phyloP scores from a whole-genome alignment of 2,113 vertebrate species.

The Microtus richardsoni region DNA sequence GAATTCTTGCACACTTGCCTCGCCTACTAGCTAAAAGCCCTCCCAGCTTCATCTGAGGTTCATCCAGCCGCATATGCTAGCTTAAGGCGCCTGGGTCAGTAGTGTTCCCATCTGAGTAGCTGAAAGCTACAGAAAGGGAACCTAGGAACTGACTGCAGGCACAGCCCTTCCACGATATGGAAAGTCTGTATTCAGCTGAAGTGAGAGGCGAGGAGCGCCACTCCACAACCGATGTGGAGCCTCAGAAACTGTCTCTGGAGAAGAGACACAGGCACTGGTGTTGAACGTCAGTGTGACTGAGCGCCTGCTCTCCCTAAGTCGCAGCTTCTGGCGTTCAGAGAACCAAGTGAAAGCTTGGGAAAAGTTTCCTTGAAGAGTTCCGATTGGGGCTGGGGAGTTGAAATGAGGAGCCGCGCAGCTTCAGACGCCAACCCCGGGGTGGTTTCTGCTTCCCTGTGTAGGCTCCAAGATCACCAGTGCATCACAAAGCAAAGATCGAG shows the following conservation, averaged over 20 bases:
- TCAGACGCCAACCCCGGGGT: not conserved
- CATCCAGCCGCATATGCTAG: not conserved
- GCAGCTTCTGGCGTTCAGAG: not conserved
- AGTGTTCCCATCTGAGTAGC: not conserved
- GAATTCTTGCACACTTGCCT: not conserved
- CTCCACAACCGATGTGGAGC: not conserved
- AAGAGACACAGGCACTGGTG: not conserved
- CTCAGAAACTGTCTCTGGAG: not conserved
- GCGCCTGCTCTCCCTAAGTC: not conserved
- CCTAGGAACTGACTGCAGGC: not conserved
- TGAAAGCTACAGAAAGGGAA: not conserved
- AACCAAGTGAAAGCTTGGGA: not conserved
- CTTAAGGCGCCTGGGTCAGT: not conserved
- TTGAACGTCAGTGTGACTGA: not conserved
- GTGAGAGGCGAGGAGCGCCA: not conserved
- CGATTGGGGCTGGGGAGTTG: not conserved
- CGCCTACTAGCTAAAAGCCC: not conserved
- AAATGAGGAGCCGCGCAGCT: not conserved
- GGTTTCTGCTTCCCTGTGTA: not conserved
- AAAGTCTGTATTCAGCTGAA: not conserved
- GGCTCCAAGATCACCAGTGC: not conserved
- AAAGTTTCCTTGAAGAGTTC: not conserved
- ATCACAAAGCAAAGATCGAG: conserved; percentile 19
- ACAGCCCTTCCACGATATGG: not conserved
- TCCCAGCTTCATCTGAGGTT: not conserved